Percentiles rank a stretch among this genome's conserved stretches.
These are phyloP conservation scores for Melitaea cinxia DNA, from an alignment of 1,140 invertebrate genomes.

Conservation along the genomic window DNA sequence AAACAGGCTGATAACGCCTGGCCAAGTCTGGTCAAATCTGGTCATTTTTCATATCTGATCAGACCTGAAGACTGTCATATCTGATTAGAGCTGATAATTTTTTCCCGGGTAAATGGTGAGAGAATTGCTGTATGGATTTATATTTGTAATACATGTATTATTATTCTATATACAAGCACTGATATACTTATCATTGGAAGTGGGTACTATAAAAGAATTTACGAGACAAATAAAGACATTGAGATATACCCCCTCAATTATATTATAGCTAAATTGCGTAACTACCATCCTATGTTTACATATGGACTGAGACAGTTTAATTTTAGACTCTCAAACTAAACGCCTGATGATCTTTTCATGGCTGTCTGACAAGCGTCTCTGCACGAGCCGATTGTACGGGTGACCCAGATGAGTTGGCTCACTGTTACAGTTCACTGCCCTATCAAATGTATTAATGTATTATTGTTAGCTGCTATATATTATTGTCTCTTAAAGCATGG, in stretches of 20 bases:
- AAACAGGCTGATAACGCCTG: too few species aligned
- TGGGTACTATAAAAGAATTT: too few species aligned
- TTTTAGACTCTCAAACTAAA: conserved; percentile 16
- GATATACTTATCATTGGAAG: too few species aligned
- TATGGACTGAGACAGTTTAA: conserved; percentile 9
- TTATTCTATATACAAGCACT: too few species aligned
- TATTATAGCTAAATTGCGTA: neutral
- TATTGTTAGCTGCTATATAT: conserved; percentile 13
- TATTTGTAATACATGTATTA: too few species aligned
- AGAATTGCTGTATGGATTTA: too few species aligned
- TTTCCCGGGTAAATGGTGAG: too few species aligned
- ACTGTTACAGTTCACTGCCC: conserved; percentile 42
- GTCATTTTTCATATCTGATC: too few species aligned
- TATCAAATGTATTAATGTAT: conserved; percentile 32
- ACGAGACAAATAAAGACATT: too few species aligned
- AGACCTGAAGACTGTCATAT: too few species aligned
- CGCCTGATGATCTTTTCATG: conserved; percentile 28
- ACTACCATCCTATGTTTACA: neutral
- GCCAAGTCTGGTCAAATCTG: too few species aligned
- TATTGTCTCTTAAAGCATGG: conserved; percentile 1
- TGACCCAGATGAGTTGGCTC: conserved; percentile 24
- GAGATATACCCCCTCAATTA: neutral
- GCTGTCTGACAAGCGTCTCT: conserved; percentile 38
- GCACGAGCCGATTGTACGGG: conserved; percentile 10
- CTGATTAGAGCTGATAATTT: too few species aligned